These are phyloP conservation scores for Hippocampus kuda DNA, from an alignment of 2,797 vertebrate genomes.

Conservation along the genomic window DNA sequence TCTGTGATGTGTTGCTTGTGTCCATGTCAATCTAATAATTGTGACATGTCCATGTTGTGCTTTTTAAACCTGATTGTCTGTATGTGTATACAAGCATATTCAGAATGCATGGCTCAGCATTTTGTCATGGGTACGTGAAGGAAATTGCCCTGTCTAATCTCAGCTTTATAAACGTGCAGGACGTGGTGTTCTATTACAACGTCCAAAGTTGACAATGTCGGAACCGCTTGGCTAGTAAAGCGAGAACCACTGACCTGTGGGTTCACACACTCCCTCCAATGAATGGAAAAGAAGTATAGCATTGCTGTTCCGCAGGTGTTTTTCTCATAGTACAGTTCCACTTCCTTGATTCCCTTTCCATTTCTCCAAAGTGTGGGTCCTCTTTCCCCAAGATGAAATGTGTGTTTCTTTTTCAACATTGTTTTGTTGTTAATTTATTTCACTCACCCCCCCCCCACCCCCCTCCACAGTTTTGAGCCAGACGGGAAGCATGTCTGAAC, in stretches of 20 bases:
- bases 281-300: neutral
- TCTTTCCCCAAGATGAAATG: neutral
- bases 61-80: neutral
- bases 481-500: constrained; percentile 40
- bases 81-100: neutral
- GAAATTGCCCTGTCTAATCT: neutral
- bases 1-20: neutral
- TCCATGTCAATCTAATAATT: neutral
- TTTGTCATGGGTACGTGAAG: neutral
- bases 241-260: neutral
- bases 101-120: neutral
- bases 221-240: neutral
- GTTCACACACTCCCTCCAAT: neutral
- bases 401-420: neutral
- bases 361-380: no score
- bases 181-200: constrained; percentile 3
- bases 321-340: neutral
- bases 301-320: constrained; percentile 7
- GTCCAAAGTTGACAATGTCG: neutral
- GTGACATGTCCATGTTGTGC: neutral
- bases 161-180: neutral
- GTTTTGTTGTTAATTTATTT: neutral
- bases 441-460: neutral
- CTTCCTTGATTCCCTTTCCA: neutral
- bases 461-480: neutral